Base-by-base conservation (phyloP, 2,797 vertebrate species). In the Cetoscarus ocellatus region DNA sequence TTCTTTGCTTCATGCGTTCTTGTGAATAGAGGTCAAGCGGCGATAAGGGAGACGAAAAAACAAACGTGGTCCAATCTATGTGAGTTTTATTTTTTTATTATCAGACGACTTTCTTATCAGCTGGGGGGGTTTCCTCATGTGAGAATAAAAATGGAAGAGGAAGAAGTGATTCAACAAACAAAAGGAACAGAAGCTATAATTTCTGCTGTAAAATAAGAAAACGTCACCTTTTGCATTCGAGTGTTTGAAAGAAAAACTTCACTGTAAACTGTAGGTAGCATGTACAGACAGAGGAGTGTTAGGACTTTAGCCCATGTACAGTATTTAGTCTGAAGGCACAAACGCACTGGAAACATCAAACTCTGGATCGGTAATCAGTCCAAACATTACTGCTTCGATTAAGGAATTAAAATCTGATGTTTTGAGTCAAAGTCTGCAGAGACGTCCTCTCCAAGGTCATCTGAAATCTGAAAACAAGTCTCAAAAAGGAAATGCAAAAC, bases 61-160 rank as follows among this genome's bases (percentile, higher is more conserved):
- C 27, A 27, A 48, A 82, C 66, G 61, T 52, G 72, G 83, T 89
- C 82, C 87, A 82, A 80, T 65, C 53, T 71, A 48, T 70, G 75
- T 79, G 66, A 78, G 62, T 83, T 88, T 88, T 73, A 83, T 84
- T 82, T 84, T 90, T 88, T 72, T 83, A 80, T 74, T 18, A 35
- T 77, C 65, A 52, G 64, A 80, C 48, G 10, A 48, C 42, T 87
- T 81, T 82, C 43, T 62, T 68, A 61, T 50, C 12, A 1, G 60
- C 62, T 50, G 6, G 34, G 59, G 34, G 61, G 49, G 49, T 73
- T 70, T 77, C 71, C 47, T 35, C 8, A 11, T 3, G 17, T 61
- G 66, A 27, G 27, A 27, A 39, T 7, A 39, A 73, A 65, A 58
- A 49, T 6, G 19, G 54, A 74, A 15, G 6, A 53, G 50, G 55